A percentile compares a stretch with the other conserved stretches of the same genome.
phyloP scores from a whole-genome alignment of 2,113 vertebrate genomes.

The Eira barbara region DNA sequence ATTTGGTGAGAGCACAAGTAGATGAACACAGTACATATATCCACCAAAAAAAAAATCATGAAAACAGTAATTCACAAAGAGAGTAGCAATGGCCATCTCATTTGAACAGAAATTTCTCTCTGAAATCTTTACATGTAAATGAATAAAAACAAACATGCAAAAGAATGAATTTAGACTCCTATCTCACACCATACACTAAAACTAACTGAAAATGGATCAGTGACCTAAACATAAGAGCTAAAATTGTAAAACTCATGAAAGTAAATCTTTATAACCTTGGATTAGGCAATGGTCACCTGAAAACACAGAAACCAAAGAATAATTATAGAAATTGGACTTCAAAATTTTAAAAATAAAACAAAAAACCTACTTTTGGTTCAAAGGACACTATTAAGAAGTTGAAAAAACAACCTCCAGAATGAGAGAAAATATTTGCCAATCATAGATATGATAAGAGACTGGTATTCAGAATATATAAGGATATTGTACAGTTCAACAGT shows the following conservation, averaged over 20 bases:
- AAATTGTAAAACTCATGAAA: slow-evolving; percentile 25
- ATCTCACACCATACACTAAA: not conserved
- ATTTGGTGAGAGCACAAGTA: not conserved
- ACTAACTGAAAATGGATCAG: not conserved
- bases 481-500: not conserved
- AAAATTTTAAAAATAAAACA: not conserved
- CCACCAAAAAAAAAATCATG: not conserved
- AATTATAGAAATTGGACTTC: not conserved
- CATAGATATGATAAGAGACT: not conserved
- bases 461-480: not conserved
- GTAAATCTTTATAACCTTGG: not conserved
- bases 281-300: not conserved
- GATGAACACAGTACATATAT: not conserved
- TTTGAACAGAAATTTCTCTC: not conserved
- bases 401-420: not conserved
- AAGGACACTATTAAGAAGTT: not conserved
- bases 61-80: not conserved
- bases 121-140: not conserved
- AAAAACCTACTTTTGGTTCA: not conserved
- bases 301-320: not conserved
- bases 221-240: slow-evolving; percentile 7
- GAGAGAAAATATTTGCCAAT: slow-evolving; percentile 26
- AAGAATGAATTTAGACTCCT: not conserved
- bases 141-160: slow-evolving; percentile 26
- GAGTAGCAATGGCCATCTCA: not conserved